A percentile compares a stretch with the other conserved stretches of the same genome.
phyloP scores from a whole-genome alignment of 2,888 invertebrate genomes.

The Scotopteryx bipunctaria region DNA sequence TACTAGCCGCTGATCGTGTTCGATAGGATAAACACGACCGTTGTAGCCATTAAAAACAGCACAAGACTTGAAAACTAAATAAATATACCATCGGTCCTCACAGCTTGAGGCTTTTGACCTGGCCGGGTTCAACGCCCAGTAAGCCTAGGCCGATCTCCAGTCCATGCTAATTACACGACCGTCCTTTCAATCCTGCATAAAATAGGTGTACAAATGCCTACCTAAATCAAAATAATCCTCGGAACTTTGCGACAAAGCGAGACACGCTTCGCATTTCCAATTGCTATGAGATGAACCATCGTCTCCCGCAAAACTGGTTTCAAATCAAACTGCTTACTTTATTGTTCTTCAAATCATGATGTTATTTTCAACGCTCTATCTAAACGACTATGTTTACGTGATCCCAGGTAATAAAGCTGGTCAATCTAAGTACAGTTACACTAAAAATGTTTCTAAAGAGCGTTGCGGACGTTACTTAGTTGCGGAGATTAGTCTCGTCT shows the following conservation, averaged over 20 bases:
- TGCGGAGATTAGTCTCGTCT: neutral
- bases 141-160: conserved; percentile 49
- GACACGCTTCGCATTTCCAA: conserved; percentile 17
- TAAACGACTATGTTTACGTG: conserved; percentile 13
- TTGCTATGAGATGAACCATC: conserved; percentile 23
- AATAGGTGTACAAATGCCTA: conserved; percentile 1
- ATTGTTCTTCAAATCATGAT: conserved; percentile 24
- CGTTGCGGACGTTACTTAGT: conserved; percentile 4
- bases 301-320: conserved; percentile 32
- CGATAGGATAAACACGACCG: conserved; percentile 14
- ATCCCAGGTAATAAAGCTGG: conserved; percentile 16
- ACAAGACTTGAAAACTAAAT: conserved; percentile 23
- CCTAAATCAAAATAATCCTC: conserved; percentile 17
- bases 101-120: conserved; percentile 69
- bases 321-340: conserved; percentile 31
- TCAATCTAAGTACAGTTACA: conserved; percentile 13
- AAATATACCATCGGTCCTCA: conserved; percentile 43
- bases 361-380: conserved; percentile 31
- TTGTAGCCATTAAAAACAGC: conserved; percentile 15
- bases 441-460: conserved; percentile 7
- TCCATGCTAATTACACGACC: conserved; percentile 50
- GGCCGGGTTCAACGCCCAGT: conserved; percentile 57
- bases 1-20: neutral
- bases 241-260: conserved; percentile 7
- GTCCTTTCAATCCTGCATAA: conserved; percentile 18